Evolutionary conservation across 2,113 vertebrate species (phyloP).

Genomic region (Microtus montanus): DNA sequence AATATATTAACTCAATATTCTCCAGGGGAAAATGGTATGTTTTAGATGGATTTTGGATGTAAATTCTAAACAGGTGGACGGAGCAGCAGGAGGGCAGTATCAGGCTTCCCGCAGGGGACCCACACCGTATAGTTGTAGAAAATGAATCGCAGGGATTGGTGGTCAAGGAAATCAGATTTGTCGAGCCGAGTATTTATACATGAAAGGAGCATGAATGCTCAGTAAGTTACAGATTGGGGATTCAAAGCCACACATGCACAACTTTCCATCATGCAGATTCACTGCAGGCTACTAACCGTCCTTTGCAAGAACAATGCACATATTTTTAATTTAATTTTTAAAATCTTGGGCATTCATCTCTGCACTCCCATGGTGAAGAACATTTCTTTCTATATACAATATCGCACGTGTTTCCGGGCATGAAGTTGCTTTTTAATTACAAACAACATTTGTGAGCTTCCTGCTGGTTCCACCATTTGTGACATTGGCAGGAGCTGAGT

Average conservation of each 20-base stretch:
- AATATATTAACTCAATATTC: slow-evolving; percentile 78
- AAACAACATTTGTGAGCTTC: slow-evolving; percentile 2
- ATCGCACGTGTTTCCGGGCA: slow-evolving; percentile 8
- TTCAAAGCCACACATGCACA: slow-evolving; percentile 30
- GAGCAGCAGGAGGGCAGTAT: slow-evolving; percentile 78
- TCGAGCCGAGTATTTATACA: slow-evolving; percentile 77
- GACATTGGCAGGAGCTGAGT: slow-evolving; percentile 15
- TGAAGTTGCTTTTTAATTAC: slow-evolving; percentile 32
- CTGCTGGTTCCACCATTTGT: slow-evolving; percentile 40
- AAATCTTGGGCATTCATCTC: slow-evolving; percentile 12
- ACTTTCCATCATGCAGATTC: background rate
- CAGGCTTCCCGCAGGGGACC: slow-evolving; percentile 75
- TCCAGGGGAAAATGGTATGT: slow-evolving; percentile 75
- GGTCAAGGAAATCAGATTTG: slow-evolving; percentile 81
- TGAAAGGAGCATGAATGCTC: slow-evolving; percentile 67
- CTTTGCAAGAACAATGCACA: slow-evolving; percentile 16
- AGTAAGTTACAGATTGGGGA: slow-evolving; percentile 77
- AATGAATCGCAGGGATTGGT: slow-evolving; percentile 72
- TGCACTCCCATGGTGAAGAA: slow-evolving; percentile 31
- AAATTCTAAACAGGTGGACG: slow-evolving; percentile 85
- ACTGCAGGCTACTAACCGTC: slow-evolving; percentile 48
- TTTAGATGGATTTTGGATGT: slow-evolving; percentile 81
- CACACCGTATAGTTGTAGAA: slow-evolving; percentile 74
- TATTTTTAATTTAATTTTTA: slow-evolving; percentile 59
- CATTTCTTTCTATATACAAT: background rate